phyloP scores from a whole-genome alignment of 2,888 invertebrate species.

The Drosophila gaucha region DNA sequence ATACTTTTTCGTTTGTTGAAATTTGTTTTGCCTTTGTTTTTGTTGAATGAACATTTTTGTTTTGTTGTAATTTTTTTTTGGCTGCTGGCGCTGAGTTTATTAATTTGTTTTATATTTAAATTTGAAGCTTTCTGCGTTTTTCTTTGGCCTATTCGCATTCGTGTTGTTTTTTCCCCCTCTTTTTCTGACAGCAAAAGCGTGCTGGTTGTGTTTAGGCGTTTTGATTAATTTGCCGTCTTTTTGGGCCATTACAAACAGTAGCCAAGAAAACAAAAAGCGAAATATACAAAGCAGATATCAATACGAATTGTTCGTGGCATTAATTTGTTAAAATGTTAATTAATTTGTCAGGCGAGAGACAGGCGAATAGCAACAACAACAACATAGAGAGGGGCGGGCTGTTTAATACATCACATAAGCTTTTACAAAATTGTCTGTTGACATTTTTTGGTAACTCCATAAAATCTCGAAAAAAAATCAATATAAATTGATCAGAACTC shows the following conservation, averaged over 20 bases:
- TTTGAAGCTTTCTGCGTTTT: constrained; percentile 60
- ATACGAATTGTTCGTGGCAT: constrained; percentile 38
- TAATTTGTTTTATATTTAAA: constrained; percentile 68
- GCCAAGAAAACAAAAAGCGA: constrained; percentile 37
- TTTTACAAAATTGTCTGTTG: constrained; percentile 44
- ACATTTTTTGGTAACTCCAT: constrained; percentile 20
- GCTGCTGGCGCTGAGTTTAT: constrained; percentile 47
- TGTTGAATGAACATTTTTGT: constrained; percentile 16
- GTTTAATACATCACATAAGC: constrained; percentile 13
- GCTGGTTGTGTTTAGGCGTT: constrained; percentile 55
- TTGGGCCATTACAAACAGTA: constrained; percentile 53
- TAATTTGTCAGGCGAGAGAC: constrained; percentile 69
- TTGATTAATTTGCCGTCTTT: constrained; percentile 66
- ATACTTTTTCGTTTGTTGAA: constrained; percentile 35
- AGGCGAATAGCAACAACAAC: constrained; percentile 17
- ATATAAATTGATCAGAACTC: not conserved
- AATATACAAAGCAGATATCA: constrained; percentile 31
- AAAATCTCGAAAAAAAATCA: constrained; percentile 6
- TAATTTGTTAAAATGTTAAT: constrained; percentile 74
- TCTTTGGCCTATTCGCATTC: constrained; percentile 41
- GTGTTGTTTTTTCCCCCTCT: constrained; percentile 22
- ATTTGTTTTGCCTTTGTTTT: constrained; percentile 9
- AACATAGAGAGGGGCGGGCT: not conserved
- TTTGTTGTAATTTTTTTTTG: constrained; percentile 6
- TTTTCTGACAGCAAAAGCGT: constrained; percentile 74